Percentiles rank a stretch among this genome's conserved stretches.
Conservation (phyloP, 2,113 vertebrate genomes). For the Cyphomyrus discorhynchus region DNA sequence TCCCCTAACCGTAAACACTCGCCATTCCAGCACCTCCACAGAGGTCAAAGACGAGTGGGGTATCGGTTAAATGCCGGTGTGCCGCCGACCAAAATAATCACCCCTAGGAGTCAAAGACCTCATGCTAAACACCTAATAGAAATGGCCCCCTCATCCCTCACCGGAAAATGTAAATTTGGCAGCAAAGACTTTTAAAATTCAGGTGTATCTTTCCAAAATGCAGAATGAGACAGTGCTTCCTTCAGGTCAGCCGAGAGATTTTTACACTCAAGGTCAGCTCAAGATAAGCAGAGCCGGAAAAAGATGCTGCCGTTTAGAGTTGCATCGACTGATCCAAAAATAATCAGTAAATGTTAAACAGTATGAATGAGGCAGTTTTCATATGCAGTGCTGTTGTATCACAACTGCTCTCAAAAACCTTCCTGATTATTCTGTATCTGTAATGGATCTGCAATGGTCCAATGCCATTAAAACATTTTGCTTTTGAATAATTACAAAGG, state of each 20-base stretch:
- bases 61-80: conserved; percentile 42
- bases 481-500: not conserved
- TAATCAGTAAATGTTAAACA: conserved; percentile 8
- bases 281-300: not conserved
- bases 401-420: not conserved
- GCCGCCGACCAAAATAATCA: conserved; percentile 64
- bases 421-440: not conserved
- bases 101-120: conserved; percentile 53
- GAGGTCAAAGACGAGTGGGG: conserved; percentile 66
- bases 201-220: conserved; percentile 10
- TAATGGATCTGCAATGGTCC: not conserved
- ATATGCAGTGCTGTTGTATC: not conserved
- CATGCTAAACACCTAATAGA: conserved; percentile 37
- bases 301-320: not conserved
- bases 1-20: conserved; percentile 31
- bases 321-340: not conserved
- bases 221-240: not conserved
- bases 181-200: conserved; percentile 42
- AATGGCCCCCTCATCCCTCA: conserved; percentile 50
- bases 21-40: conserved; percentile 38
- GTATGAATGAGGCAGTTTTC: not conserved
- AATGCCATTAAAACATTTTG: not conserved
- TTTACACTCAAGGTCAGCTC: conserved; percentile 6
- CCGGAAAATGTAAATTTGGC: conserved; percentile 56
- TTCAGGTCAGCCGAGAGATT: not conserved